A percentile compares a stretch with the other conserved stretches of the same genome.
Conservation (phyloP, 2,113 vertebrate species). For the Stictonetta naevosa region DNA sequence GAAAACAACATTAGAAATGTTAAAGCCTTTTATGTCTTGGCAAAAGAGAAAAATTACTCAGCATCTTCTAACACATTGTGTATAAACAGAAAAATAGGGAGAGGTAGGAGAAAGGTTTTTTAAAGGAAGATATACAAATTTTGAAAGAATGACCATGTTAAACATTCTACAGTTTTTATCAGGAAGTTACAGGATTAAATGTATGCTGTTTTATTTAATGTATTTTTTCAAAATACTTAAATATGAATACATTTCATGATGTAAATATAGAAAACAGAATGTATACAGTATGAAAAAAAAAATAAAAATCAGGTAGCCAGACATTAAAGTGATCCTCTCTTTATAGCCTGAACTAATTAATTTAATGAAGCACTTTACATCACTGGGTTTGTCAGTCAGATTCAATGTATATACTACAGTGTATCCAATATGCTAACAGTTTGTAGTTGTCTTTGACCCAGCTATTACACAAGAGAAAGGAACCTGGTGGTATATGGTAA, state of each 20-base stretch:
- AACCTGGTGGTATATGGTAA: background rate
- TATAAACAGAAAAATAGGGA: background rate
- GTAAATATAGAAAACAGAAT: background rate
- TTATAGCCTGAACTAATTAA: background rate
- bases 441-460: background rate
- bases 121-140: background rate
- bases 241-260: background rate
- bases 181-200: background rate
- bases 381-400: background rate
- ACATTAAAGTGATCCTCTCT: background rate
- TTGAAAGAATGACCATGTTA: background rate
- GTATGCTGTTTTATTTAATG: background rate
- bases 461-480: background rate
- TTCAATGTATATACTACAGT: background rate
- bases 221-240: background rate
- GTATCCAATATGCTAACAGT: background rate
- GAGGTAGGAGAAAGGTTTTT: background rate
- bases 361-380: background rate
- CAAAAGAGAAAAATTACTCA: background rate
- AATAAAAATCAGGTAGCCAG: background rate
- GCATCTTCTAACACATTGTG: background rate
- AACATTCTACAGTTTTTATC: background rate
- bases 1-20: background rate
- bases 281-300: background rate
- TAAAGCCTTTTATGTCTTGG: background rate